A percentile compares a stretch with the other conserved stretches of the same genome.
These are phyloP conservation scores for Hippasteria phrygiana DNA, from an alignment of 53 echinoderm and acorn worm genomes.

Conservation along the genomic window DNA sequence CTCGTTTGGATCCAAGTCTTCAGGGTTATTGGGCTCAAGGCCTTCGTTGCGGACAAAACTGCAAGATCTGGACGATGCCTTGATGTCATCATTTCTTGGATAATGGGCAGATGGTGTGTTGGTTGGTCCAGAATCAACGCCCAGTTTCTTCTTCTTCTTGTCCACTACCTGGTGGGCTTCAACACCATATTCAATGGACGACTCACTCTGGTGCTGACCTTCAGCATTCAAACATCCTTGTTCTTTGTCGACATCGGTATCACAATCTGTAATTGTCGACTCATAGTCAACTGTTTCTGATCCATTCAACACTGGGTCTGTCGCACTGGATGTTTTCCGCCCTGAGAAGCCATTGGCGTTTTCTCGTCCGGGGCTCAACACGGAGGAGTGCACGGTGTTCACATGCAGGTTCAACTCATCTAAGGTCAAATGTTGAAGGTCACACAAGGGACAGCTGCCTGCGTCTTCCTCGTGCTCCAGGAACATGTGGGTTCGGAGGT, in stretches of 20 bases:
- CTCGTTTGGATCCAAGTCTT: not conserved
- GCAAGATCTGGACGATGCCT: not conserved
- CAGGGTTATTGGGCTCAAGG: not conserved
- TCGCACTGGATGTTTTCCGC: not conserved
- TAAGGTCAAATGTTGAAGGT: conserved; percentile 77
- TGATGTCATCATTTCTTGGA: not conserved
- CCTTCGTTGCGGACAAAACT: not conserved
- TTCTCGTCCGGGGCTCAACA: conserved; percentile 12
- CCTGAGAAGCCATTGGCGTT: too few relatives aligned
- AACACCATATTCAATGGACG: not conserved
- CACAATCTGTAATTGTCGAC: not conserved
- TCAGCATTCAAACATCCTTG: not conserved
- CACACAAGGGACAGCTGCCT: conserved; percentile 87
- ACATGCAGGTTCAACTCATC: conserved; percentile 87
- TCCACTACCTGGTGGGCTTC: not conserved
- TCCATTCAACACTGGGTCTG: not conserved
- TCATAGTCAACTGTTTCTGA: not conserved
- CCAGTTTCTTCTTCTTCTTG: not conserved
- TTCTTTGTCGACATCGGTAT: not conserved
- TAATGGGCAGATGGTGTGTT: not conserved
- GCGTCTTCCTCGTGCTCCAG: conserved; percentile 81
- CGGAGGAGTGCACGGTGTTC: conserved; percentile 75
- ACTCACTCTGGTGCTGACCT: not conserved
- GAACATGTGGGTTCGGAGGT: conserved; percentile 83
- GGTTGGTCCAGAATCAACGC: not conserved